phyloP scores from a whole-genome alignment of 1,140 invertebrate species.

The Ruditapes philippinarum region DNA sequence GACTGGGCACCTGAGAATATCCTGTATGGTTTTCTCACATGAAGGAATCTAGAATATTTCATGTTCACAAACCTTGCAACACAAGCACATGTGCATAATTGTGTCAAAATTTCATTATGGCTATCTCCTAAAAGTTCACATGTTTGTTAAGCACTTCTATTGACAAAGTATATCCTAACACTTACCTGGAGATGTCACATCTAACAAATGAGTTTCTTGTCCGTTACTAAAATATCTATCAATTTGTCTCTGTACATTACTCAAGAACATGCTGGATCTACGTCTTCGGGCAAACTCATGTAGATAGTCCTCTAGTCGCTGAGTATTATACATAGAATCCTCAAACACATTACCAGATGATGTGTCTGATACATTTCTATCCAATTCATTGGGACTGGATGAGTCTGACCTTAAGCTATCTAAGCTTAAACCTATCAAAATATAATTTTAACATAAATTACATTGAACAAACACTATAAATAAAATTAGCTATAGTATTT shows the following conservation, averaged over 20 bases:
- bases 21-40: too few species aligned
- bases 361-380: neutral
- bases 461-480: too few species aligned
- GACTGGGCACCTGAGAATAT: too few species aligned
- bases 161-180: too few species aligned
- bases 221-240: conserved; percentile 40
- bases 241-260: conserved; percentile 36
- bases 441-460: too few species aligned
- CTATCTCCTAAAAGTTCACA: too few species aligned
- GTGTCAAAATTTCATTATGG: too few species aligned
- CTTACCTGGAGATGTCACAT: conserved; percentile 65
- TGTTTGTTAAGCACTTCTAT: too few species aligned
- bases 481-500: too few species aligned
- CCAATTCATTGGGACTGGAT: neutral
- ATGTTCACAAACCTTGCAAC: too few species aligned
- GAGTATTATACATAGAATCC: conserved; percentile 11
- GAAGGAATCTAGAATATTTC: too few species aligned
- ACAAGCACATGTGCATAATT: too few species aligned
- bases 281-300: conserved; percentile 35
- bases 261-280: conserved; percentile 34
- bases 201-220: conserved; percentile 38
- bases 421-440: neutral
- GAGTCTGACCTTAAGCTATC: neutral
- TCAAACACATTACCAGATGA: neutral
- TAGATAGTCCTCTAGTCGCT: neutral